Percentiles rank a stretch among this genome's conserved stretches.
Conservation (phyloP, 2,888 invertebrate species). For the Scaptomyza reducta region DNA sequence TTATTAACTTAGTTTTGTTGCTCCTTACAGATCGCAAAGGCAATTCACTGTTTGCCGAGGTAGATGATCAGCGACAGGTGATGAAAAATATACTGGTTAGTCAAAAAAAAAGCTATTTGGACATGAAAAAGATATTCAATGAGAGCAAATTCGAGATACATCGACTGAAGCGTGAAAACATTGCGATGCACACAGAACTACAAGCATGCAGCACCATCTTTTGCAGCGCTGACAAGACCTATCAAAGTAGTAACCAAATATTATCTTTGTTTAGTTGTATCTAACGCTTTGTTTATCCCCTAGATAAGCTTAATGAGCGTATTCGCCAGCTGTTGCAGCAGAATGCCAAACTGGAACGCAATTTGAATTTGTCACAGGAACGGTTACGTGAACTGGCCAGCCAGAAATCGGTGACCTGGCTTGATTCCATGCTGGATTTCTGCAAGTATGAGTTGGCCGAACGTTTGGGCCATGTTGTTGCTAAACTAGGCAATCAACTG, state of each 20-base stretch:
- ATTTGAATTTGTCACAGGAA: slow-evolving; percentile 77
- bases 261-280: background rate
- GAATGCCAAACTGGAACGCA: slow-evolving; percentile 79
- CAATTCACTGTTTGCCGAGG: slow-evolving; percentile 88
- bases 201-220: slow-evolving; percentile 82
- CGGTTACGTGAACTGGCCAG: slow-evolving; percentile 78
- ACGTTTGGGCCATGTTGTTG: slow-evolving; percentile 49
- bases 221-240: slow-evolving; percentile 82
- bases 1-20: background rate
- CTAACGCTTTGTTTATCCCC: background rate
- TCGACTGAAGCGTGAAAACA: slow-evolving; percentile 82
- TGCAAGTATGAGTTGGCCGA: slow-evolving; percentile 83
- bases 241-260: slow-evolving; percentile 74
- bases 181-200: slow-evolving; percentile 83
- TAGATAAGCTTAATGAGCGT: slow-evolving; percentile 82
- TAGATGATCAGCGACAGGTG: slow-evolving; percentile 87
- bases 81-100: slow-evolving; percentile 86
- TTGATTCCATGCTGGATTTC: slow-evolving; percentile 83
- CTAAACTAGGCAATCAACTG: slow-evolving; percentile 54
- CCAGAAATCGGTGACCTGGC: slow-evolving; percentile 81
- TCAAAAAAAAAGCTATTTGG: slow-evolving; percentile 87
- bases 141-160: slow-evolving; percentile 83
- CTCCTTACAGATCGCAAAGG: slow-evolving; percentile 86
- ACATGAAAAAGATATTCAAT: slow-evolving; percentile 83
- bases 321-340: slow-evolving; percentile 76